Evolutionary conservation across 2,888 invertebrate species (phyloP), one percentile per base, ranked within the genome.

Genomic region (Abscondita cerata): DNA sequence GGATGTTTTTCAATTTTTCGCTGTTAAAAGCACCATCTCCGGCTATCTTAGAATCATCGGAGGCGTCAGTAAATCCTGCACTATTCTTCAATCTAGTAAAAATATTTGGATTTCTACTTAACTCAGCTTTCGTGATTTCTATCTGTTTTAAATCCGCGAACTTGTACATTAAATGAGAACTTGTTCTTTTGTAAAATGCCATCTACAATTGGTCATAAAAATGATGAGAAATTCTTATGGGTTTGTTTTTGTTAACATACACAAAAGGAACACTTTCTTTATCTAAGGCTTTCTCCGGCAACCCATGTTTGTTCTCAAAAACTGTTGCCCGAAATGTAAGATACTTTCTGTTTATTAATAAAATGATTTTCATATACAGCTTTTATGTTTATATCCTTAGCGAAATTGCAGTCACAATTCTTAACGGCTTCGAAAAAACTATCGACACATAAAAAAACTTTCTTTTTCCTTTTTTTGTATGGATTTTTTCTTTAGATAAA

Each of bases 71-170:
- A 18, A 76, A 67, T 25, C 77, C 82, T 40, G 86, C 75, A 31
- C 78, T 75, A 64, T 86, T 85, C 82, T 87, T 88, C 65, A 92
- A 80, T 77, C 92, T 83, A 66, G 85, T 83, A n/a, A 87, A 78
- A 52, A 92, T 75, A 36, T 88, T 85, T 1, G 92, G 91, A 80
- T 92, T 92, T 69, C 92, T 81, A 68, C 87, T 84, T 51, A 85
- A 75, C 71, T 93, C 93, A 0, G 90, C 87, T 67, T 86, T 25
- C 84, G 20, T 90, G 83, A 64, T 86, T 87, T 53, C 93, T 83
- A 68, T 91, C 89, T 0, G 93, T 94, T 81, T 93, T 94, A 78
- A 95, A 95, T 34, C 87, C 86, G 52, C 94, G 85, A 13, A 86
- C 83, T 77, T 89, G 89, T 15, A 86, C 76, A 71, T 81, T 81